Base-by-base conservation (phyloP, 1,140 invertebrate species). In the Neuroterus valhalla region DNA sequence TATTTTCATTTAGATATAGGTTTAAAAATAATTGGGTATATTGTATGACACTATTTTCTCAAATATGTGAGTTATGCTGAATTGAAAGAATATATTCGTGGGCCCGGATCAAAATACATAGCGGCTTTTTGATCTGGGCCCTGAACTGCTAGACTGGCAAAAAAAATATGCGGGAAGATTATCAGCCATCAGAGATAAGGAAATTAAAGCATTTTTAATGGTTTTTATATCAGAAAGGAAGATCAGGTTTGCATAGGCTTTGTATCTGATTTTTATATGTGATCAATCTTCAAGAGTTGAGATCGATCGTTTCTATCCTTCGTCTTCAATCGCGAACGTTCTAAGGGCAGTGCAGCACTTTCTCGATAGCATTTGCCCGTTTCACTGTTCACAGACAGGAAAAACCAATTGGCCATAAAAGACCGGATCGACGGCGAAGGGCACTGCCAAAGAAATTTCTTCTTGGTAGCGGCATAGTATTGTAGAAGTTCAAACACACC, bases 391-490 rank as follows among this genome's bases (percentile, higher is more conserved):
- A 23, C 23, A 62, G 23, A 31, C 55, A 31, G 26, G 55, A 62
- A 62, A 62, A 62, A 62, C 23, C 55, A 31, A 62, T 62, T 62
- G 55, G 55, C 55, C 55, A 62, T 62, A 62, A 62, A 62, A 62
- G 55, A 62, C 55, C 55, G 55, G 55, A 62, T 62, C 55, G 55
- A 62, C 55, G n/a, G 26, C 55, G 55, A 62, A 62, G 55, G 55
- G 55, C 55, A 62, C 23, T 62, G 26, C 26, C 15, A 23, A 62
- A 62, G 55, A 62, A 62, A 62, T 62, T 62, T 62, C 55, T 62
- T 62, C 55, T 62, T 62, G 8, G 55, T 62, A 62, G 14, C 55
- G 26, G 23, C 31, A 26, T n/a, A 15, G 12, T 8, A 62, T 31
- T 62, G 55, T 38, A 62, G 23, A 5, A 62, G 26, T 62, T 62